These are phyloP conservation scores for Leuciscus idus DNA, from an alignment of 2,113 vertebrate species.

Conservation along the genomic window DNA sequence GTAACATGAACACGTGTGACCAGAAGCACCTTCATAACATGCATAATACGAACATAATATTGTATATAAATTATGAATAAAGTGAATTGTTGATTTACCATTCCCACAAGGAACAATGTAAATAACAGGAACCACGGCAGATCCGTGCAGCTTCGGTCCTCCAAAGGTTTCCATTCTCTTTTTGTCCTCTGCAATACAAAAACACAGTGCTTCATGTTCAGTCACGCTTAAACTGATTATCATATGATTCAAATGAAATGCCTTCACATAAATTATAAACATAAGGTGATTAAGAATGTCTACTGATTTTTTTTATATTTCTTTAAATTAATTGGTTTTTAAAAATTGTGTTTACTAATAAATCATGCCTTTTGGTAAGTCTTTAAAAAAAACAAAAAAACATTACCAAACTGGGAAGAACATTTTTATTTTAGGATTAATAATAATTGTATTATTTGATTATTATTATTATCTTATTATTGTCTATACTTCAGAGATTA, in stretches of 20 bases:
- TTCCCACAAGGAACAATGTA: slow-evolving; percentile 91
- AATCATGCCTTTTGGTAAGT: no score
- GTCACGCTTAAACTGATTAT: slow-evolving; percentile 12
- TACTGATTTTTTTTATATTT: not conserved
- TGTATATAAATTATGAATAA: not conserved
- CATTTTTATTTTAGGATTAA: not conserved
- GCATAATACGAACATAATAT: not conserved
- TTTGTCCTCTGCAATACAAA: slow-evolving; percentile 85
- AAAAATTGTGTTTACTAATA: no score
- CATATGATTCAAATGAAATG: not conserved
- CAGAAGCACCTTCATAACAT: not conserved
- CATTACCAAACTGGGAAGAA: no score
- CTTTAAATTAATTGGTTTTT: not conserved
- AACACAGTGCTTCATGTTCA: slow-evolving; percentile 38
- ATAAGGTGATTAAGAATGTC: not conserved
- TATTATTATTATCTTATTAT: not conserved
- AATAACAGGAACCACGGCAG: slow-evolving; percentile 96
- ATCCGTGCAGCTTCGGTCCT: slow-evolving; percentile 97
- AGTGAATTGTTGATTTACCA: slow-evolving; percentile 81
- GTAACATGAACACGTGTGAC: not conserved
- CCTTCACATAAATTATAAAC: not conserved
- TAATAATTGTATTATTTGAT: not conserved
- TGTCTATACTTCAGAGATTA: not conserved
- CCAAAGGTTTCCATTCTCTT: slow-evolving; percentile 96
- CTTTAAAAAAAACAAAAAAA: not conserved